Percentiles rank a stretch among this genome's conserved stretches.
Evolutionary conservation across 2,797 vertebrate species (phyloP).

Genomic region (Protonibea diacanthus): DNA sequence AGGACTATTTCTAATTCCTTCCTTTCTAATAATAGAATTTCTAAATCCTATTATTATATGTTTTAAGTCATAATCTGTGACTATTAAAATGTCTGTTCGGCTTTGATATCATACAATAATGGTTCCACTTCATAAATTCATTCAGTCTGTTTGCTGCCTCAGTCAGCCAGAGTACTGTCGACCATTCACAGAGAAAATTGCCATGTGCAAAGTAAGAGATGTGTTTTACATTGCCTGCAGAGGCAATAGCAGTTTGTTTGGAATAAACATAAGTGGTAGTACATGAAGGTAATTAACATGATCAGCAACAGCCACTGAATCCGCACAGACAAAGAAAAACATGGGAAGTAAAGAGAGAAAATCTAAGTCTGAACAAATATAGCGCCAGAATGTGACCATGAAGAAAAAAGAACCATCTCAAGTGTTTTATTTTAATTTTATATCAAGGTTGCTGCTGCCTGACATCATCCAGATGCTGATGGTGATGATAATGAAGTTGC

Average conservation of each 20-base stretch:
- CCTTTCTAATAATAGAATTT: no score
- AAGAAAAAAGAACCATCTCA: background rate
- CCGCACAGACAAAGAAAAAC: slow-evolving; percentile 11
- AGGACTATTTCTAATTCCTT: slow-evolving; percentile 26
- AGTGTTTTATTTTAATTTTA: background rate
- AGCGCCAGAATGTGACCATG: background rate
- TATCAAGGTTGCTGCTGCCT: slow-evolving; percentile 6
- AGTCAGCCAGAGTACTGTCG: background rate
- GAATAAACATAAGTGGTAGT: slow-evolving; percentile 3
- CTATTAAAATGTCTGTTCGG: slow-evolving; percentile 23
- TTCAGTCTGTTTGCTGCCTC: slow-evolving; percentile 10
- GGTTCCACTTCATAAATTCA: background rate
- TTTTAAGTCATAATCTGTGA: slow-evolving; percentile 31
- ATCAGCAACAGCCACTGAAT: slow-evolving; percentile 7
- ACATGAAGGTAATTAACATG: slow-evolving; percentile 27
- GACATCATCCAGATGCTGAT: slow-evolving; percentile 16
- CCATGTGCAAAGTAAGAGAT: slow-evolving; percentile 9
- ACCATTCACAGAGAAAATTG: slow-evolving; percentile 32
- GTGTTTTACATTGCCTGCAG: background rate
- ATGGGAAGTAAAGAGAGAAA: background rate
- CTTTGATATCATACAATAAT: slow-evolving; percentile 27
- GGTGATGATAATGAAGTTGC: slow-evolving; percentile 21
- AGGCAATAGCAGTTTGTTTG: slow-evolving; percentile 13
- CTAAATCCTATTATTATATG: slow-evolving; percentile 2
- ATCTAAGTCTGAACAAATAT: background rate